Conservation (phyloP, 1,140 invertebrate species). For the Scaptomyza hsui region DNA sequence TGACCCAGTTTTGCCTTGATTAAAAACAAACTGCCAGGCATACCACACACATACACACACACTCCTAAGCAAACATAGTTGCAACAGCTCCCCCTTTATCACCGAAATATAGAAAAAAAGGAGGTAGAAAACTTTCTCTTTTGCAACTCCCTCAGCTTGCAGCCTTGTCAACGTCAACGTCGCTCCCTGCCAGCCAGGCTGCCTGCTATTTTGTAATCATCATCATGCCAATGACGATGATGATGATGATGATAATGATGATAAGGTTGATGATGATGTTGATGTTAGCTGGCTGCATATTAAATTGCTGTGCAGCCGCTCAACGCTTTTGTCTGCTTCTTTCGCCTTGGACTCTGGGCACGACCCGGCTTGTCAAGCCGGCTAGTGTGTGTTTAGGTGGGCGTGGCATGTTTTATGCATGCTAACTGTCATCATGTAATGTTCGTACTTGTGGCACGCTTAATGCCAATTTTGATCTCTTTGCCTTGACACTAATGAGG, state of each 20-base stretch:
- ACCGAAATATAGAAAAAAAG: constrained; percentile 16
- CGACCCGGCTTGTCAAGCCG: constrained; percentile 45
- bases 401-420: constrained; percentile 55
- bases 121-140: constrained; percentile 67
- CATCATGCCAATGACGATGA: neutral
- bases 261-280: constrained; percentile 1
- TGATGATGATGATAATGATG: constrained; percentile 11
- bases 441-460: constrained; percentile 67
- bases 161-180: constrained; percentile 45
- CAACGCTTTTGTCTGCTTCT: constrained; percentile 37
- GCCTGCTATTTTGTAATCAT: constrained; percentile 16
- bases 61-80: constrained; percentile 53
- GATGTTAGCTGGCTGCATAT: constrained; percentile 26
- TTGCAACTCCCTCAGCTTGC: constrained; percentile 50
- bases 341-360: constrained; percentile 46
- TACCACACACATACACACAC: constrained; percentile 23
- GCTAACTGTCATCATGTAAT: constrained; percentile 43
- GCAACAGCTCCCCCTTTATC: neutral
- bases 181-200: neutral
- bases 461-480: constrained; percentile 68
- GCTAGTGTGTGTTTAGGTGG: constrained; percentile 39
- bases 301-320: constrained; percentile 40
- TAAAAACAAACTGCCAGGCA: constrained; percentile 79
- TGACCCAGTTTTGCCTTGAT: constrained; percentile 79
- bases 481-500: constrained; percentile 79